Evolutionary conservation across 2,888 invertebrate genomes (phyloP), one percentile per base, ranked within the genome.

Genomic region (Agrilus cyanescens): DNA sequence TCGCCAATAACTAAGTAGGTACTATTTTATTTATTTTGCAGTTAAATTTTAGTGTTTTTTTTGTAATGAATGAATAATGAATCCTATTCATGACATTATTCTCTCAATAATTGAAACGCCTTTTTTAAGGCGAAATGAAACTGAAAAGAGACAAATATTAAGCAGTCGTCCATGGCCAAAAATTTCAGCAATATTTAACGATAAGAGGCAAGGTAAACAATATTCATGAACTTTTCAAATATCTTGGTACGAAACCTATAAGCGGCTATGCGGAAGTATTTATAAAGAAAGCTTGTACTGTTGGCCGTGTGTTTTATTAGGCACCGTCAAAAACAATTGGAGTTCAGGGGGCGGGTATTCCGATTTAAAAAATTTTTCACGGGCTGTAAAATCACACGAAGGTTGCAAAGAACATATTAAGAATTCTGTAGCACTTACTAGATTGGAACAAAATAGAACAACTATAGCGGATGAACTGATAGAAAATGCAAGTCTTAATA

Each of bases 201-300:
- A n/a, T n/a, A n/a, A n/a, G n/a, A n/a, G n/a, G n/a, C n/a, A n/a
- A n/a, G n/a, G n/a, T n/a, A n/a, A n/a, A n/a, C n/a, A n/a, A n/a
- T n/a, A n/a, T n/a, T n/a, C n/a, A n/a, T n/a, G n/a, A n/a, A n/a
- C n/a, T n/a, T n/a, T n/a, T n/a, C n/a, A n/a, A n/a, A n/a, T n/a
- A n/a, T n/a, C n/a, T n/a, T 43, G 38, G 35, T 43, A 43, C n/a
- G 13, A 12, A n/a, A 12, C 32, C 2, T 37, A 32, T 14, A 15
- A 29, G 14, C 38, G 43, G 43, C 20, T 36, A 30, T 38, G 43
- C 12, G 43, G 43, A 2, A 43, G 43, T 43, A 33, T 38, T 25
- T 43, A 45, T 32, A 16, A 41, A 41, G 32, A 38, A 29, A 37
- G 34, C 33, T 38, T 45, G 12, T 45, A 41, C 32, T 45, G 41